Evolutionary conservation across 2,113 vertebrate species (phyloP), one percentile per base, ranked within the genome.

Genomic region (Mohoua ochrocephala): DNA sequence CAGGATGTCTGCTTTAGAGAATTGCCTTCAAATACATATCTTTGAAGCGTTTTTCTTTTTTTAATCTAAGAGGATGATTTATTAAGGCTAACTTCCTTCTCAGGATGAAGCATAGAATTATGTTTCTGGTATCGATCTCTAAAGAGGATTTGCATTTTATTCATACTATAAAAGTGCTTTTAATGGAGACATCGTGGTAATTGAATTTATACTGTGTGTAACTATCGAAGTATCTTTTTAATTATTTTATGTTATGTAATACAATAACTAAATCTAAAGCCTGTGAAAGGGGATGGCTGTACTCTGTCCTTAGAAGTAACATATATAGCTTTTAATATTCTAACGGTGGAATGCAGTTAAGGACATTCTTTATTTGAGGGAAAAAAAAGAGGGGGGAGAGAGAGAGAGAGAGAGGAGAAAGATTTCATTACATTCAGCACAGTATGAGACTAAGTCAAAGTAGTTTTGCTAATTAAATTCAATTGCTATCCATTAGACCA

Each of bases 381-480:
- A 6, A 21, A 52, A 81, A 56, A 63, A 71, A 28, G 3, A 0
- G 5, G 6, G 18, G 19, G 13, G 3, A 3, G 42, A 27, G 68
- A 28, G 74, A n/a, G 91, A n/a, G 91, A 84, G 79, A 95, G 83
- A 95, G 94, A 96, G 92, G 94, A 95, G 94, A 91, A 97, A 97
- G 97, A 98, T 98, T 98, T 98, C 98, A 98, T 98, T 98, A 98
- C 98, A 98, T 97, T 98, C 97, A 97, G 97, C 97, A 96, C 98
- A 97, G 98, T 98, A 97, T 98, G 98, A 97, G 97, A 98, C 97
- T 97, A 98, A 98, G 98, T 99, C 99, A 98, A 98, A 99, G 98
- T 98, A 99, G 98, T 99, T 98, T 98, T 98, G 98, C 98, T 99
- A 99, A 99, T 99, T 99, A 99, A 99, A 99, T 99, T 99, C 98